A percentile compares a stretch with the other conserved stretches of the same genome.
These are phyloP conservation scores for Variabilichromis moorii DNA, from an alignment of 2,113 vertebrate species.

Conservation along the genomic window DNA sequence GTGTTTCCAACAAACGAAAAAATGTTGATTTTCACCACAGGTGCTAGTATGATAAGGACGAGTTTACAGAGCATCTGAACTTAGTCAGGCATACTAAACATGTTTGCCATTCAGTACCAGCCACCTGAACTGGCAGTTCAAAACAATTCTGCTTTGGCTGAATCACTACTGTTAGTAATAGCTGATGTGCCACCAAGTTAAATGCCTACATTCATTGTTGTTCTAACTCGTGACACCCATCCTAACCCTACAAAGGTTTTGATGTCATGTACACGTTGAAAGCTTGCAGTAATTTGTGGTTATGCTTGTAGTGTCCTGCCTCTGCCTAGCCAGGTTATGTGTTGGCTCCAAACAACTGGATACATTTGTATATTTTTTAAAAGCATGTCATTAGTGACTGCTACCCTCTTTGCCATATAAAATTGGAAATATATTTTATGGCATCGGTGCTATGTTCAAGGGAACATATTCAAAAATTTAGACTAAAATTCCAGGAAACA, in stretches of 20 bases:
- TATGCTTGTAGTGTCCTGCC: background rate
- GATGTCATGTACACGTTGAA: background rate
- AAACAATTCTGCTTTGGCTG: background rate
- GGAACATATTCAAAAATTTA: background rate
- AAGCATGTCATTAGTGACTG: background rate
- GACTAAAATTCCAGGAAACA: background rate
- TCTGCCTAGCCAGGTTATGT: background rate
- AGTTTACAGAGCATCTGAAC: background rate
- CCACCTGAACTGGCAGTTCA: background rate
- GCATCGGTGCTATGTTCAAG: background rate
- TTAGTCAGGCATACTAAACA: background rate
- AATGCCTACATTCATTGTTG: background rate
- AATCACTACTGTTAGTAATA: background rate
- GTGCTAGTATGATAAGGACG: background rate
- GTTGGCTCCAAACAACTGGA: background rate
- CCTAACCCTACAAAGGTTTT: background rate
- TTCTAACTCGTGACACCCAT: background rate
- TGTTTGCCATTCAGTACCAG: background rate
- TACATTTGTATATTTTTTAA: background rate
- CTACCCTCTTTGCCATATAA: background rate
- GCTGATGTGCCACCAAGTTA: background rate
- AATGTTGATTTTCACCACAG: background rate
- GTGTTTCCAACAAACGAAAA: background rate
- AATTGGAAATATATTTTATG: background rate
- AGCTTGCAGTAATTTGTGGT: background rate